phyloP scores from a whole-genome alignment of 2,888 invertebrate species.

The Ophioninae sp. region DNA sequence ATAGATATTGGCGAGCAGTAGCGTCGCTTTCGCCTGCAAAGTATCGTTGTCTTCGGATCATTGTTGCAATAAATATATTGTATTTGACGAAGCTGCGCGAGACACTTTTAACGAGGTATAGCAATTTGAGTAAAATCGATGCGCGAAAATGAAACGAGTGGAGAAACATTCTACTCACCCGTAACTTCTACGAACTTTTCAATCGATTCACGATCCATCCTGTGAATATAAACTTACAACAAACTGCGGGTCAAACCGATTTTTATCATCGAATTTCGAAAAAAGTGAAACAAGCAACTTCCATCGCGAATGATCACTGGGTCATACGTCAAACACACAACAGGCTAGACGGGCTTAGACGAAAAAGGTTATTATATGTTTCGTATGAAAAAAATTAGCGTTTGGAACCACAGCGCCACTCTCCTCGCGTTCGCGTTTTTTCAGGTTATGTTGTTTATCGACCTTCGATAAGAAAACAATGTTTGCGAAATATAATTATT shows the following conservation, averaged over 20 bases:
- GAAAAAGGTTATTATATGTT: constrained; percentile 28
- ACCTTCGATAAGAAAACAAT: background rate
- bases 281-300: constrained; percentile 35
- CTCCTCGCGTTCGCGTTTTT: background rate
- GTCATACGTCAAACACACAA: constrained; percentile 43
- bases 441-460: constrained; percentile 2
- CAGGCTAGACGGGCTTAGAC: constrained; percentile 17
- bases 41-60: constrained; percentile 1
- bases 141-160: background rate
- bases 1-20: constrained; percentile 75
- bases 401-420: constrained; percentile 29
- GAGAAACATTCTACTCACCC: constrained; percentile 67
- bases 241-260: background rate
- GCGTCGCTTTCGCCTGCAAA: constrained; percentile 75
- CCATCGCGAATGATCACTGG: constrained; percentile 41
- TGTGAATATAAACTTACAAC: background rate
- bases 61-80: background rate
- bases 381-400: constrained; percentile 25
- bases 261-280: constrained; percentile 15
- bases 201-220: constrained; percentile 76
- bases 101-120: background rate
- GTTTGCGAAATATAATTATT: too few species aligned
- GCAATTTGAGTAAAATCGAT: background rate
- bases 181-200: constrained; percentile 79
- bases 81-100: background rate